Base-by-base conservation (phyloP, 2,888 invertebrate genomes). In the Noctua janthe region DNA sequence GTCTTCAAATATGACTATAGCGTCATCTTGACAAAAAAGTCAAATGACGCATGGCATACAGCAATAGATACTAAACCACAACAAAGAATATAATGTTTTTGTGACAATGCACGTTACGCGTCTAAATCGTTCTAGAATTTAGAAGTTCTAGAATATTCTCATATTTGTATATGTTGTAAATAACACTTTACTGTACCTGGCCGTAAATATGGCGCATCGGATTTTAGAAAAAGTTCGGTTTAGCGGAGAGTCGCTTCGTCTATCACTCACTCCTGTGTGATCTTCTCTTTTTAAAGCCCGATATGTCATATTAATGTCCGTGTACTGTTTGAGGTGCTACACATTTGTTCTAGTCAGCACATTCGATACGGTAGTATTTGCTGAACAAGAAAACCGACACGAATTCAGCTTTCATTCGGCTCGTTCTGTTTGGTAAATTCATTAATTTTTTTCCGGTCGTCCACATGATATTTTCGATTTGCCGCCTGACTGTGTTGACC, bases 151-250 rank as follows among this genome's bases (percentile, higher is more conserved):
- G 47, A 84, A 71, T 43, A n/a, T 74, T 73, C 2, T 20, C n/a
- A n/a, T 54, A n/a, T 47, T 62, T 81, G 66, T 77, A 20, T 8
- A 72, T 74, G 47, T 80, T 85, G 85, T 85, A 78, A 88, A 88
- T 85, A 85, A 76, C 70, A 66, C 69, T 74, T 77, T 54, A 71
- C 15, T 0, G 47, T 80, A 82, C 47, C 76, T 49, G 47, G 64
- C 23, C 1, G n/a, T 76, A 56, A 75, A 51, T n/a, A 39, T 67
- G 66, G 4, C 29, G 43, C 29, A 49, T 59, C 66, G 66, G 49
- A 29, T 29, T 43, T 83, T 83, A 49, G 66, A 83, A 66, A 23
- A 39, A 56, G 8, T 13, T 56, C 0, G 13, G 2, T 4, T n/a
- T 56, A 23, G 11, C 23, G 23, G 3, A 51, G 15, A 1, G 17